Evolutionary conservation across 2,113 vertebrate species (phyloP).

Genomic region (Ivindomyrus marchei): DNA sequence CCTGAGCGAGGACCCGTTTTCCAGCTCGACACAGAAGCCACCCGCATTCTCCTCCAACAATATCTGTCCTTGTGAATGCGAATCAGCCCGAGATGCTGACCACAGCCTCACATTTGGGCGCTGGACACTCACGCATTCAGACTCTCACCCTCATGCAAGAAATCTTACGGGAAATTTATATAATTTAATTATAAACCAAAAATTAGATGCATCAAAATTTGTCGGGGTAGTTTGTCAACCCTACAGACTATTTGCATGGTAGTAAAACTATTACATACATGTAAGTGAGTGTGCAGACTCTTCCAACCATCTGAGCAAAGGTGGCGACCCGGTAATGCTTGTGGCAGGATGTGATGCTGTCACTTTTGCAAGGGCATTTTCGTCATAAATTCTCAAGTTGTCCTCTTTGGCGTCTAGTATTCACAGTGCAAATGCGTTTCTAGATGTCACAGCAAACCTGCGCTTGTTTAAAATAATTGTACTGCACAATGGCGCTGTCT

Average conservation of each 20-base stretch:
- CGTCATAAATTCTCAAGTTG: neutral
- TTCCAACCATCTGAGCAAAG: neutral
- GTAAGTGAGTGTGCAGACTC: neutral
- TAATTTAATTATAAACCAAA: too few relatives aligned
- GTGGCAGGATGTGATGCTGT: neutral
- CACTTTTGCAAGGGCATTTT: neutral
- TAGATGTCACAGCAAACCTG: neutral
- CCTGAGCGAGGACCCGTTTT: conserved; percentile 39
- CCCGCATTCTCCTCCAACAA: conserved; percentile 28
- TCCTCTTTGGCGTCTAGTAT: neutral
- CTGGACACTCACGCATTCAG: neutral
- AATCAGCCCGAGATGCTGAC: neutral
- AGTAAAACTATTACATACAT: neutral
- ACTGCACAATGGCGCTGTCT: neutral
- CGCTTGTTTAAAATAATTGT: neutral
- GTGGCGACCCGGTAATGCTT: neutral
- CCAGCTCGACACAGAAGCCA: conserved; percentile 29
- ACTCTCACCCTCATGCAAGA: too few relatives aligned
- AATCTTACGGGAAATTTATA: too few relatives aligned
- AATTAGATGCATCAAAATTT: too few relatives aligned
- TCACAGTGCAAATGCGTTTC: neutral
- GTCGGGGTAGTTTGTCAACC: too few relatives aligned
- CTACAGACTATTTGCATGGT: too few relatives aligned
- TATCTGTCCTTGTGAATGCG: conserved; percentile 31
- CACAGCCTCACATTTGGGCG: neutral